phyloP scores from a whole-genome alignment of 1,140 invertebrate genomes.

The Acyrthosiphon pisum region DNA sequence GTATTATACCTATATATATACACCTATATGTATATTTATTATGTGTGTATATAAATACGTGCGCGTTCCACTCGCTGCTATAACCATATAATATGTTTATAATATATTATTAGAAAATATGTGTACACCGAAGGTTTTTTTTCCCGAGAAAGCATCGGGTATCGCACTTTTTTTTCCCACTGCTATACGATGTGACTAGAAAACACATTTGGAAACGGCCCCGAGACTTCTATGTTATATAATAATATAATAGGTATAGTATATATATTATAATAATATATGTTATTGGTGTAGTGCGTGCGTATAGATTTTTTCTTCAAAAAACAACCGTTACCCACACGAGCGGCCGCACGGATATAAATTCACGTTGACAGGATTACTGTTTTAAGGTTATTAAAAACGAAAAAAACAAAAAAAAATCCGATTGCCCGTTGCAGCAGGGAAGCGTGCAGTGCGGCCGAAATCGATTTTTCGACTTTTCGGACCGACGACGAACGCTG shows the following conservation, averaged over 20 bases:
- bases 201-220: not conserved
- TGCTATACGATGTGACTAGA: not conserved
- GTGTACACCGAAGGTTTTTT: not conserved
- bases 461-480: conserved; percentile 39
- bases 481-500: not conserved
- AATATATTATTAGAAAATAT: not conserved
- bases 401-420: not conserved
- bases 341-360: not conserved
- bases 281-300: not conserved
- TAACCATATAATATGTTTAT: not conserved
- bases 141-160: not conserved
- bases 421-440: not conserved
- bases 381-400: conserved; percentile 47
- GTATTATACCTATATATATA: too few relatives aligned
- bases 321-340: not conserved
- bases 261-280: too few relatives aligned
- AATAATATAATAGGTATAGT: not conserved
- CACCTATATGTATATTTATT: too few relatives aligned
- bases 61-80: not conserved
- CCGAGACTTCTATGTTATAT: too few relatives aligned
- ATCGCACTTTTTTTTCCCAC: not conserved
- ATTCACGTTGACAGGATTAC: conserved; percentile 28
- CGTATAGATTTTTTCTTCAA: not conserved
- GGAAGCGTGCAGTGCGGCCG: not conserved
- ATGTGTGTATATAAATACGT: not conserved